A percentile compares a stretch with the other conserved stretches of the same genome.
Evolutionary conservation across 2,797 vertebrate species (phyloP).

Genomic region (Buceros bicornis): DNA sequence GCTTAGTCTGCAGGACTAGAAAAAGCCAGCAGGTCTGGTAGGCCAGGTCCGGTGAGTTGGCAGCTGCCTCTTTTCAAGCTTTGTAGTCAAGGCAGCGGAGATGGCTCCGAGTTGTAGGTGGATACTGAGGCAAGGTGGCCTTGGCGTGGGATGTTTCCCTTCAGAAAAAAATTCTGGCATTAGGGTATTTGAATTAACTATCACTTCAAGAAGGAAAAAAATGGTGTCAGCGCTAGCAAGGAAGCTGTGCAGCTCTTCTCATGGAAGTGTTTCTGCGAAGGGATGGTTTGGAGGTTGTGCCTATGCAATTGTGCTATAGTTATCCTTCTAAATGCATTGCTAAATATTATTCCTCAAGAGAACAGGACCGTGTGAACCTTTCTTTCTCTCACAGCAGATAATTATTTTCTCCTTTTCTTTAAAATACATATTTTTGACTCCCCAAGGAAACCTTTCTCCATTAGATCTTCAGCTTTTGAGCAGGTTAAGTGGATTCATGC

Average conservation of each 20-base stretch:
- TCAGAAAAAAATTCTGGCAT: background rate
- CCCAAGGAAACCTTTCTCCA: background rate
- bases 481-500: background rate
- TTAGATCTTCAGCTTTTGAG: background rate
- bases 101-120: background rate
- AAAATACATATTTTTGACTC: background rate
- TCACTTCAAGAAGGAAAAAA: background rate
- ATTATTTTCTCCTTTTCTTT: background rate
- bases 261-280: background rate
- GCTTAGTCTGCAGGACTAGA: background rate
- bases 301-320: background rate
- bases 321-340: background rate
- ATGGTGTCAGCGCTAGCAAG: background rate
- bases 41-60: accelerated
- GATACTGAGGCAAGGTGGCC: too few relatives aligned
- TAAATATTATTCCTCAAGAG: background rate
- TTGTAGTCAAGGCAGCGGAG: background rate
- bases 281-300: background rate
- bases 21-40: accelerated
- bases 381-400: background rate
- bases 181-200: background rate
- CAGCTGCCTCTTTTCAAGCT: background rate
- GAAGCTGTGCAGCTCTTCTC: background rate
- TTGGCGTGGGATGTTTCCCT: background rate
- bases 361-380: background rate